Conservation (phyloP, 2,797 vertebrate species). For the Momotus momota region DNA sequence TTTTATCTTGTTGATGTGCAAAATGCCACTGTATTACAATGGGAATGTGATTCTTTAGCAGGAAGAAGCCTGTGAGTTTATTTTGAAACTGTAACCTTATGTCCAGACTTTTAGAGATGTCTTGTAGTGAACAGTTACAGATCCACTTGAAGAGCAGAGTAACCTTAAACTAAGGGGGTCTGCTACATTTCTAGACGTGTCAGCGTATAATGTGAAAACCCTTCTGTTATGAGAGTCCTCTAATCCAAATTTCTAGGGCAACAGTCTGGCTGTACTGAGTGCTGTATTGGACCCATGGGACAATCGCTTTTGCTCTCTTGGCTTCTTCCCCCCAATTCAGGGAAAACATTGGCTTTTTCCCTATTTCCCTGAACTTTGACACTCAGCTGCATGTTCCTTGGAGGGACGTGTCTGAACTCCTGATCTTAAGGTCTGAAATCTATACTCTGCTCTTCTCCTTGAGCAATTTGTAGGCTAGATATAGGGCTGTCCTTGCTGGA, state of each 20-base stretch:
- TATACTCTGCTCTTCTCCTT: neutral
- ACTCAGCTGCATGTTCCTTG: neutral
- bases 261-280: neutral
- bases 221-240: neutral
- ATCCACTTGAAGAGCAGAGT: neutral
- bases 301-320: neutral
- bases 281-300: neutral
- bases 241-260: neutral
- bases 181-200: neutral
- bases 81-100: neutral
- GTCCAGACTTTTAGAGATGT: neutral
- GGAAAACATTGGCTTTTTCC: neutral
- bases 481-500: neutral
- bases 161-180: rapidly evolving
- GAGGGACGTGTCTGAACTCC: rapidly evolving
- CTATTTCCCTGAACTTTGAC: neutral
- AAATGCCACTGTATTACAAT: rapidly evolving
- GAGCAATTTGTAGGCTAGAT: neutral
- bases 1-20: neutral
- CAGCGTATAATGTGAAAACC: neutral
- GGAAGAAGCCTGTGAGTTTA: neutral
- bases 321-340: neutral
- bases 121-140: neutral
- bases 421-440: neutral
- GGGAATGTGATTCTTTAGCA: neutral